Base-by-base conservation (phyloP, 2,113 vertebrate genomes). In the Smithornis capensis region DNA sequence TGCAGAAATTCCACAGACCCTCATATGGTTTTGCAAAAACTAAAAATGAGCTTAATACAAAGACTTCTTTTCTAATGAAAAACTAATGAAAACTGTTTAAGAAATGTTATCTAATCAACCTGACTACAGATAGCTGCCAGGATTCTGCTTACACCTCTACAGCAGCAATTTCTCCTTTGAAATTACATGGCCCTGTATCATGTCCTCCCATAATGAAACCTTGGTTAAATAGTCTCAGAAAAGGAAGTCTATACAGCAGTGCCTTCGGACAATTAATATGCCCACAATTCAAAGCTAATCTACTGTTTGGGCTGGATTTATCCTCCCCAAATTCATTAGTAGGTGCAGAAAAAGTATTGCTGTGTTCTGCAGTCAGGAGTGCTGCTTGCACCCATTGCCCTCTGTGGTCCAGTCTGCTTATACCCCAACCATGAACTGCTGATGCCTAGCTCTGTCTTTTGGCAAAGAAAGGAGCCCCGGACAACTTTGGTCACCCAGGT, bases 91-190 rank as follows among this genome's bases (percentile, higher is more conserved):
- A 82, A 49, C 9, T 59, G 11, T 33, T 62, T 94, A 49, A 62
- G 28, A 80, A 74, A 83, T 62, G 11, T 80, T 80, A 49, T 68
- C 38, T 94, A 42, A 89, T 81, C 64, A 94, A 16, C 3, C 68
- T 73, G 56, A 65, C 65, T 76, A 57, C 38, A 71, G 65, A 84
- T 19, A 89, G 8, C 44, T 85, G 69, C 45, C 25, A 76, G 53
- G 42, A 93, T 93, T 90, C 78, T 86, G 49, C 88, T 95, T 67
- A 88, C 40, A 93, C 49, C 49, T 95, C 63, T 76, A 69, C n/a
- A 83, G 42, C 25, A 90, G n/a, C n/a, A n/a, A n/a, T n/a, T 53
- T 91, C 85, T 91, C 52, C 49, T 93, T 90, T 89, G 57, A 89
- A 94, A 94, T 82, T 76, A 65, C 44, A 64, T 45, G 69, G 80